These are phyloP conservation scores for Botia kubotai DNA, from an alignment of 2,797 vertebrate genomes.

Conservation along the genomic window DNA sequence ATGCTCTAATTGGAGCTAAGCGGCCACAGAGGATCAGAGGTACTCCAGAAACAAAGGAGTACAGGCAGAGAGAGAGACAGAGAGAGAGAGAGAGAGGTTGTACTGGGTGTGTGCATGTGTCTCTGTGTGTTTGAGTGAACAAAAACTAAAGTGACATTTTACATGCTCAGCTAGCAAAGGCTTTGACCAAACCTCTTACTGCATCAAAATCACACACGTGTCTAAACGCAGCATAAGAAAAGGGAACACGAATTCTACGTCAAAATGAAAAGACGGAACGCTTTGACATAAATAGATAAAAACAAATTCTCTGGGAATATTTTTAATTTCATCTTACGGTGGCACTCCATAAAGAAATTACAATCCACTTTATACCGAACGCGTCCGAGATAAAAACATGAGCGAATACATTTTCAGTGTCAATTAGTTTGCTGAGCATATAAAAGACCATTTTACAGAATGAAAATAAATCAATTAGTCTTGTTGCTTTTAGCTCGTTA, in stretches of 20 bases:
- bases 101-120: slow-evolving; percentile 44
- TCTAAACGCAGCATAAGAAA: slow-evolving; percentile 2
- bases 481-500: slow-evolving; percentile 60
- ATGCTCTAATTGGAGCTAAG: slow-evolving; percentile 62
- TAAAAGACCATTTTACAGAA: slow-evolving; percentile 54
- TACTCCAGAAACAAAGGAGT: slow-evolving; percentile 58
- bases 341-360: slow-evolving; percentile 16
- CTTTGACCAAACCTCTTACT: slow-evolving; percentile 46
- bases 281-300: slow-evolving; percentile 16
- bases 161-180: slow-evolving; percentile 44
- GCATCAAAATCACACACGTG: slow-evolving; percentile 34
- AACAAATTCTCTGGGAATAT: slow-evolving; percentile 4
- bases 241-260: neutral
- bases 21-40: slow-evolving; percentile 58
- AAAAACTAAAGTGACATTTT: slow-evolving; percentile 57
- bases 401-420: slow-evolving; percentile 44
- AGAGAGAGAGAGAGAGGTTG: slow-evolving; percentile 28
- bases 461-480: slow-evolving; percentile 64
- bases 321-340: slow-evolving; percentile 32
- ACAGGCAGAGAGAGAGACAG: slow-evolving; percentile 37
- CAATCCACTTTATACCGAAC: slow-evolving; percentile 13
- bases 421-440: slow-evolving; percentile 51
- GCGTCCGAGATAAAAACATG: slow-evolving; percentile 37
- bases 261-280: neutral
- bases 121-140: slow-evolving; percentile 40